Base-by-base conservation (phyloP, 2,888 invertebrate genomes). In the Amorpha juglandis region DNA sequence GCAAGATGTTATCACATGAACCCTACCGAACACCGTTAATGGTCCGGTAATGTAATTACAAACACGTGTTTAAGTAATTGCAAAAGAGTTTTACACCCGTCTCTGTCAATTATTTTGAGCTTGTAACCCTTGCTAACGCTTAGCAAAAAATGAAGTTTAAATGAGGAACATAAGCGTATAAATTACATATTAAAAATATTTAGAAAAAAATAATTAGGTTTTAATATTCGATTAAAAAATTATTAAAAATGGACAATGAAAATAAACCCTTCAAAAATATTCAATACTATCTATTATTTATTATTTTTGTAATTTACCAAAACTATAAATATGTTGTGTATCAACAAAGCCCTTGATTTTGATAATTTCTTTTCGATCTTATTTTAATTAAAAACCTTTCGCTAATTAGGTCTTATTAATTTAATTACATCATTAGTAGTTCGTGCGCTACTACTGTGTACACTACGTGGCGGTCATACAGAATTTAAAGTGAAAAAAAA, bases 1-100 rank as follows among this genome's bases (percentile, higher is more conserved):
- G 38, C 42, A 58, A 58, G 58, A 58, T 58, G 58, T 58, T 58
- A 58, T 58, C 58, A 58, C 42, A 58, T 38, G 42, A 58, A 58
- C 42, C 58, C 58, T 21, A 21, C 42, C 42, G 12, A 58, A 58
- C 58, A 19, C 42, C 42, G 58, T 42, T 42, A 58, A 58, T 58
- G 58, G 58, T 58, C 38, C 12, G 11, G 58, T 58, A 58, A 58
- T 58, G 58, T 58, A 58, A 58, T 58, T 58, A 58, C 19, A 42
- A 42, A 58, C 58, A 58, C 58, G 58, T 58, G 58, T 58, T 58
- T 58, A 42, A 58, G 58, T 19, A 19, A 11, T 42, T 58, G 58
- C 42, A 42, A 58, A 58, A 58, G 58, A 58, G 58, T 38, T 58
- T 58, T 42, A 42, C 42, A 58, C 42, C 42, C 42, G 58, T 58